A percentile compares a stretch with the other conserved stretches of the same genome.
Evolutionary conservation across 2,113 vertebrate genomes (phyloP).

Genomic region (Columbina picui): DNA sequence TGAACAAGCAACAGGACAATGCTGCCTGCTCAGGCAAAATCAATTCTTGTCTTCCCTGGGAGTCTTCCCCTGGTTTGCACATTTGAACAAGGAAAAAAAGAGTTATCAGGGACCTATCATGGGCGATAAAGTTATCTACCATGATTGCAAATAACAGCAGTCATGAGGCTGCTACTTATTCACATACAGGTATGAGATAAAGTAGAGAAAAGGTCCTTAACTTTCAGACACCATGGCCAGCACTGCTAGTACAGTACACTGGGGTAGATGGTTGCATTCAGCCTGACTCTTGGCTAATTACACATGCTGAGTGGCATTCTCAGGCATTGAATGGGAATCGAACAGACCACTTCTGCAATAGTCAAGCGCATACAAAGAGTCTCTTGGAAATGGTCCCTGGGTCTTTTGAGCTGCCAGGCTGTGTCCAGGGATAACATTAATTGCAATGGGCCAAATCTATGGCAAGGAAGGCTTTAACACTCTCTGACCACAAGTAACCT

Average conservation of each 20-base stretch:
- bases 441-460: not conserved
- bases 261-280: not conserved
- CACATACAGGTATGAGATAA: not conserved
- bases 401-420: not conserved
- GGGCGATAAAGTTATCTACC: not conserved
- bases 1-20: not conserved
- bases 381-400: not conserved
- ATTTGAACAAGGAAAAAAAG: not conserved
- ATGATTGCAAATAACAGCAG: not conserved
- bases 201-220: not conserved
- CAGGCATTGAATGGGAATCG: not conserved
- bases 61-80: not conserved
- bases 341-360: not conserved
- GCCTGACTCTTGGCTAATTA: not conserved
- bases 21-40: not conserved
- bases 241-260: too few relatives aligned
- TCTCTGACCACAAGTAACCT: not conserved
- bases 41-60: not conserved
- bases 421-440: fast-evolving
- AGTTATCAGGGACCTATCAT: not conserved
- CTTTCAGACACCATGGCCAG: not conserved
- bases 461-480: not conserved
- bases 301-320: not conserved
- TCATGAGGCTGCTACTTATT: not conserved
- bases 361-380: not conserved